Base-by-base conservation (phyloP, 2,113 vertebrate species). In the Cathartes aura region DNA sequence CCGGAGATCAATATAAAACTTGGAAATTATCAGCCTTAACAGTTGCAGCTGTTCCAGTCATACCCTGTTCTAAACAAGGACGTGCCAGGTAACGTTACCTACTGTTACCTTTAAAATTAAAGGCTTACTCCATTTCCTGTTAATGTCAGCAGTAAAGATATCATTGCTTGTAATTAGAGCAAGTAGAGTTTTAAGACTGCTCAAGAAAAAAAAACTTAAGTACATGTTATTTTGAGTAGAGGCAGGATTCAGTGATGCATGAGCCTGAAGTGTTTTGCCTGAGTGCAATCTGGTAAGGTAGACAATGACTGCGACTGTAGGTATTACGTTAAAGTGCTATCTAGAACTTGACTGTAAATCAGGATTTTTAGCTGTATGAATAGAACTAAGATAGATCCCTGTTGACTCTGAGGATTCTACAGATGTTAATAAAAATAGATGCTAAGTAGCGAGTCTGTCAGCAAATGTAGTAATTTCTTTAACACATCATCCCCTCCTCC, bases 1-100 rank as follows among this genome's bases (percentile, higher is more conserved):
- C 55, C 24, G 30, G 27, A 66, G 40, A 30, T 53, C 45, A 59
- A 3, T 26, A 4, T 40, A 53, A 75, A 87, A 17, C 24, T n/a
- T 82, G 48, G 47, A 71, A 79, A 63, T 34, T 9, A 42, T 64
- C 67, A 67, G 10, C 42, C 8, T 53, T 21, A 73, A 14, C 11
- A 47, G 14, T 2, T 60, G 62, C 47, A 76, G 50, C 66, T 66
- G n/a, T 68, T 79, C 40, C 58, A 80, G 75, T 56, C 40, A 18
- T 66, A 17, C 12, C 15, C 32, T 34, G 7, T 38, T 56, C 75
- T 55, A 52, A 86, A 43, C 26, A 47, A 45, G 43, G 55, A n/a
- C 0, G 3, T 58, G 27, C 32, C 23, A 71, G 79, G 67, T 70
- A 50, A 50, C 0, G 0, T 59, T 59, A n/a, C 30, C 12, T 56